Evolutionary conservation across 2,797 vertebrate genomes (phyloP).

Genomic region (Morelia viridis): DNA sequence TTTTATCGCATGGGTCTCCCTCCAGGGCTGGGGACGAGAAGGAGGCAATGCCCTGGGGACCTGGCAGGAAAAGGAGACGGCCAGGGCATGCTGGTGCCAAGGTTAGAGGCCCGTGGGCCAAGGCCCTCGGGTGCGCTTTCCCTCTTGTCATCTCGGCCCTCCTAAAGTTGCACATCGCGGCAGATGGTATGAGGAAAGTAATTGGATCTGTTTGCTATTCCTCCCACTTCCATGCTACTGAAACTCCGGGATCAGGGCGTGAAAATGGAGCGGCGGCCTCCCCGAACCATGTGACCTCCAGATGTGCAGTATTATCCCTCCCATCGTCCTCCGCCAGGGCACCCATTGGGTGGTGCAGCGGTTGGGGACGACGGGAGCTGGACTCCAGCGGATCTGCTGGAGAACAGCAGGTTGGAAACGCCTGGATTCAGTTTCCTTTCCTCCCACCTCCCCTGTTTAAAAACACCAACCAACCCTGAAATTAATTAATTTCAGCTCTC

Average conservation of each 20-base stretch:
- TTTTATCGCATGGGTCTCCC: no score
- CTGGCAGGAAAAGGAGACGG: no score
- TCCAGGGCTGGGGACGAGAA: no score
- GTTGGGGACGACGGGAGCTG: not conserved
- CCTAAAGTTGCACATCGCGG: no score
- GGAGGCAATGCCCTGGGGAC: no score
- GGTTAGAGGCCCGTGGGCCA: no score
- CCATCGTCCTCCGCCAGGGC: not conserved
- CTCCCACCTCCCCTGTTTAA: fast-evolving
- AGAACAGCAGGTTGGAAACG: not conserved
- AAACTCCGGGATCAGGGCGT: not conserved
- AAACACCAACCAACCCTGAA: not conserved
- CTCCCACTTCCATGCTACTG: not conserved
- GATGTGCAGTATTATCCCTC: not conserved
- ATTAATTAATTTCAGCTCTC: not conserved
- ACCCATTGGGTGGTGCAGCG: not conserved
- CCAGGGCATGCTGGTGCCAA: no score
- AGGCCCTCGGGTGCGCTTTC: no score
- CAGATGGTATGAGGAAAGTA: no score
- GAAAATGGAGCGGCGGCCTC: not conserved
- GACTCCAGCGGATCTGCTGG: not conserved
- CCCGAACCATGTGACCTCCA: not conserved
- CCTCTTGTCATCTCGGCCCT: no score
- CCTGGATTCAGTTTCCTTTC: not conserved
- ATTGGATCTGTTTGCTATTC: not conserved